Base-by-base conservation (phyloP, 1,140 invertebrate genomes). In the Drosophila pseudoobscura region DNA sequence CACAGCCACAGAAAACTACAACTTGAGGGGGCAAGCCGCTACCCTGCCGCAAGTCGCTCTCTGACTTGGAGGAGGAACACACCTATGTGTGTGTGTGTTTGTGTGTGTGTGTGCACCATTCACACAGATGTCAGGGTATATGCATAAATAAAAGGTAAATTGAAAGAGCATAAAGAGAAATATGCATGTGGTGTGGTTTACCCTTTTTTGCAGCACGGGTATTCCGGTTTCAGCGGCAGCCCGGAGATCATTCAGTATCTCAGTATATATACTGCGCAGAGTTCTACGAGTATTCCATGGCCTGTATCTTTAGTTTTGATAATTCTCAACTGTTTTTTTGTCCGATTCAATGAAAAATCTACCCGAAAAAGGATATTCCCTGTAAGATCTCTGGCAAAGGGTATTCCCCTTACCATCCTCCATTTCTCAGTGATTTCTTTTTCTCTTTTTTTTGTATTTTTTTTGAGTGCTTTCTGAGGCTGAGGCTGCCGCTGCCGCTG, bases 361-460 rank as follows among this genome's bases (percentile, higher is more conserved):
- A 17, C 7, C 29, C 17, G 22, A 13, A 4, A 11, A 22, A 22
- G 9, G 4, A 35, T 54, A 54, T 31, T 2, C 29, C 8, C 7
- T 11, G 35, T 43, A 61, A 26, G 22, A 45, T 44, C 41, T 39
- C 13, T 13, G 35, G 1, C 3, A 5, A 13, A 39, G 35, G 9
- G 35, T 39, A 39, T 39, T 39, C 3, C 35, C 3, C 1, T 13
- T 13, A 39, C 3, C 11, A 13, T 5, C 1, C 51, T 55, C 50
- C 44, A 43, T 49, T 55, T 44, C 41, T 60, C 44, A 58, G n/a
- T 31, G 45, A 77, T 59, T 71, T 11, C 64, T 53, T 64, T 9
- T 29, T 62, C 50, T 62, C 54, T 56, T 62, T 26, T 5, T 70
- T 52, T 15, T 15, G 15, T 56, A 52, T 62, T 26, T 5, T 70